Conservation (phyloP, 2,113 vertebrate species). For the Baryphthengus martii region DNA sequence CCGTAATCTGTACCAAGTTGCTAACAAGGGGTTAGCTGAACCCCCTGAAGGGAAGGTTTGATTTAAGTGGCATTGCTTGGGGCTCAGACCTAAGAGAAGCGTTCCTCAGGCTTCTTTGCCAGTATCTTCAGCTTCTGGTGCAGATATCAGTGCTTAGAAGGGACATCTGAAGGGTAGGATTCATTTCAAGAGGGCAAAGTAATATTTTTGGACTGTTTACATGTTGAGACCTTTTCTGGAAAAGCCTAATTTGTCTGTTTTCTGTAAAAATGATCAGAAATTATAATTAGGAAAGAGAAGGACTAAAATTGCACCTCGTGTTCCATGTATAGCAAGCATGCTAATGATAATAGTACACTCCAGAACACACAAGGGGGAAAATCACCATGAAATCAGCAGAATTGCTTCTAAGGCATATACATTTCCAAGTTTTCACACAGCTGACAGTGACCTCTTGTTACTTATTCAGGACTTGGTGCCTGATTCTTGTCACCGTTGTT, state of each 20-base stretch:
- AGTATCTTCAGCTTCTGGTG: neutral
- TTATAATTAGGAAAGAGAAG: neutral
- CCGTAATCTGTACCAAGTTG: neutral
- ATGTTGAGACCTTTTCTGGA: neutral
- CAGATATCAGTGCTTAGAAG: neutral
- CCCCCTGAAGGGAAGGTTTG: neutral
- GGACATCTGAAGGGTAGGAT: neutral
- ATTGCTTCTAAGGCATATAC: conserved; percentile 47
- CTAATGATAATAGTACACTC: neutral
- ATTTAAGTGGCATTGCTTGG: neutral
- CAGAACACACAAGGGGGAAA: conserved; percentile 5
- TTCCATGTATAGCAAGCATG: neutral
- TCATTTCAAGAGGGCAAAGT: neutral
- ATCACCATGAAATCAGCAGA: conserved; percentile 15
- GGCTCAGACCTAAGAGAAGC: neutral
- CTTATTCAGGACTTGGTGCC: neutral
- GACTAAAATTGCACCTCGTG: neutral
- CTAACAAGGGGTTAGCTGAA: neutral
- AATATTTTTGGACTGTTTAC: neutral
- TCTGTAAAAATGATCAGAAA: neutral
- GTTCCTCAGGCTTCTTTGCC: neutral
- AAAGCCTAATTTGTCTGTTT: neutral
- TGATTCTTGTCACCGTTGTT: neutral
- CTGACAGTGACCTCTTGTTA: conserved; percentile 12
- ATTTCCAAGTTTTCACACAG: conserved; percentile 39